Percentiles rank a stretch among this genome's conserved stretches.
Conservation (phyloP, 2,888 invertebrate species). For the Plebejus anna region DNA sequence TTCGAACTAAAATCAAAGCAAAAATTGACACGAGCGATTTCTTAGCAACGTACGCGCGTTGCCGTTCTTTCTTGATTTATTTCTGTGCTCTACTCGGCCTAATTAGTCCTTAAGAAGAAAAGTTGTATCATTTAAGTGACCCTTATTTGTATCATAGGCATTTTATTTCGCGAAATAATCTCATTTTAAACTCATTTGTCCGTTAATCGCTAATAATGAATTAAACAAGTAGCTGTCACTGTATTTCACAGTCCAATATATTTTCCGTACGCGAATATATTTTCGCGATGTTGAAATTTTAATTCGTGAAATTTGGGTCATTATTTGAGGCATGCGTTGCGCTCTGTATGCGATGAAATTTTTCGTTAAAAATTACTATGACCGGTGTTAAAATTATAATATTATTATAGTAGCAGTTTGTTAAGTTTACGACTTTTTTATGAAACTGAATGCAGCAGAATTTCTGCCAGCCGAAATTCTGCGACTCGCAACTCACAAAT, state of each 20-base stretch:
- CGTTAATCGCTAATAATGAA: constrained; percentile 20
- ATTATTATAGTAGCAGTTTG: background rate
- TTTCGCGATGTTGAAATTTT: constrained; percentile 17
- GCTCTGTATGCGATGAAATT: background rate
- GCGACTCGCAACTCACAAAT: no score
- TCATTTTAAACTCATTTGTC: background rate
- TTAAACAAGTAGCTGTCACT: background rate
- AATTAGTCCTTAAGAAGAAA: no score
- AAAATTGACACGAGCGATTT: no score
- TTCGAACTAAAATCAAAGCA: no score
- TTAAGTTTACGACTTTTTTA: no score
- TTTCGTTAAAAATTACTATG: background rate
- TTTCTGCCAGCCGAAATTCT: no score
- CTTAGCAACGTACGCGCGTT: no score
- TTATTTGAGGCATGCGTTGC: background rate
- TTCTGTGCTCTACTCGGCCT: background rate
- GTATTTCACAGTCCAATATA: constrained; percentile 8
- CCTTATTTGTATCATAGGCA: background rate
- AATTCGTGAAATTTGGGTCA: constrained; percentile 23
- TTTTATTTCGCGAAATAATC: background rate
- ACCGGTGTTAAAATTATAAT: background rate
- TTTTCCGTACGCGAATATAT: background rate
- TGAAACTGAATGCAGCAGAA: no score
- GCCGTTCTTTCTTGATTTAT: no score
- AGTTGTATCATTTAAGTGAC: background rate